These are phyloP conservation scores for Glaucidium brasilianum DNA, from an alignment of 2,113 vertebrate genomes.

Conservation along the genomic window DNA sequence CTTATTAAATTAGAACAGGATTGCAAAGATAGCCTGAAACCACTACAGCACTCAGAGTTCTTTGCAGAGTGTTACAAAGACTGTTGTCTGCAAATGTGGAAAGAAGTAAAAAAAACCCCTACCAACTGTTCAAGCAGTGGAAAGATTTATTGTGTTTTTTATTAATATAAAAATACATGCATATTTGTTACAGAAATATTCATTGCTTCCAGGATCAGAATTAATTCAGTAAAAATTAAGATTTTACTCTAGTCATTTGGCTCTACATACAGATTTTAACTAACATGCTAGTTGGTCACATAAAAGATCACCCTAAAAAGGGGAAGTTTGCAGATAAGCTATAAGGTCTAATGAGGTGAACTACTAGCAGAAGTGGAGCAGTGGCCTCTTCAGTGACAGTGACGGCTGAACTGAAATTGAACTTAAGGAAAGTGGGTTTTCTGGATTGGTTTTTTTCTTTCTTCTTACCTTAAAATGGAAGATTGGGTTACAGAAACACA, in stretches of 20 bases:
- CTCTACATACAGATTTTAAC: not conserved
- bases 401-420: constrained; percentile 12
- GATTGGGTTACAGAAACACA: not conserved
- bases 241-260: not conserved
- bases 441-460: not conserved
- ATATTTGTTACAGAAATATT: constrained; percentile 48
- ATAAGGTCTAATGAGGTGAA: not conserved
- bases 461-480: not conserved
- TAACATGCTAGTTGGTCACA: not conserved
- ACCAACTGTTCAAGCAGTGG: not conserved
- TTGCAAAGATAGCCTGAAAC: constrained; percentile 63
- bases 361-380: not conserved
- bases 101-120: not conserved
- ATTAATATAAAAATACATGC: constrained; percentile 9
- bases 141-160: constrained; percentile 43
- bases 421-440: not conserved
- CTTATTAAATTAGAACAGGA: constrained; percentile 67
- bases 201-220: constrained; percentile 5
- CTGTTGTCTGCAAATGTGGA: not conserved
- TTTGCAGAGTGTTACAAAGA: constrained; percentile 18
- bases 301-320: not conserved
- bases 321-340: not conserved
- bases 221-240: not conserved
- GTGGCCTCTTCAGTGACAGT: not conserved
- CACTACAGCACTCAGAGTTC: constrained; percentile 1